Evolutionary conservation across 2,797 vertebrate species (phyloP).

Genomic region (Anguilla marmorata): DNA sequence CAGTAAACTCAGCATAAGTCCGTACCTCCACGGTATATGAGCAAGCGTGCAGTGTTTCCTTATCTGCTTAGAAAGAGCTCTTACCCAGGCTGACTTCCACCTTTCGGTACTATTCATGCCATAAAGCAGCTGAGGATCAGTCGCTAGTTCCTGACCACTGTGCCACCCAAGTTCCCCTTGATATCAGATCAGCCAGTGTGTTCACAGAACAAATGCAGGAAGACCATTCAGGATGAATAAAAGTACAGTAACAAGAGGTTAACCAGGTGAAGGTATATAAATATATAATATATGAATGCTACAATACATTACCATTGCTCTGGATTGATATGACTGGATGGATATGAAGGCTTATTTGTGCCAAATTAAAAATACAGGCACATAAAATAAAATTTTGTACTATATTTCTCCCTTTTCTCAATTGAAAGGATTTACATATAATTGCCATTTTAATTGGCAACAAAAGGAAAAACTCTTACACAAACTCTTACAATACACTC

Average conservation of each 20-base stretch:
- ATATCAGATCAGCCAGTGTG: neutral
- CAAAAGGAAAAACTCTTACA: neutral
- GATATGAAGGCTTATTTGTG: no score
- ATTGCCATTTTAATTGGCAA: neutral
- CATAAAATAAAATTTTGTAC: no score
- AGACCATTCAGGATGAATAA: neutral
- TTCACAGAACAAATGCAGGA: slow-evolving; percentile 3
- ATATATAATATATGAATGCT: neutral
- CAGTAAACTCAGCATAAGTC: no score
- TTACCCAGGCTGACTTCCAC: neutral
- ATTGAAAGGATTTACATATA: neutral
- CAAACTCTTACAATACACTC: neutral
- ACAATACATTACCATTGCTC: neutral
- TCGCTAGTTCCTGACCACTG: neutral
- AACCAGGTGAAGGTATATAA: neutral
- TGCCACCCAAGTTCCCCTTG: neutral
- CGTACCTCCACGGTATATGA: neutral
- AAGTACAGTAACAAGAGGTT: neutral
- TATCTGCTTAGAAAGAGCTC: neutral
- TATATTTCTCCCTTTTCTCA: neutral
- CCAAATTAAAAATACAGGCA: no score
- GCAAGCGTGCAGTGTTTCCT: neutral
- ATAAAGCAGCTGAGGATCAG: neutral
- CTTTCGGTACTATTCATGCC: neutral
- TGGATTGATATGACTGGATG: neutral